Conservation (phyloP, 2,113 vertebrate species). For the Mugil cephalus region DNA sequence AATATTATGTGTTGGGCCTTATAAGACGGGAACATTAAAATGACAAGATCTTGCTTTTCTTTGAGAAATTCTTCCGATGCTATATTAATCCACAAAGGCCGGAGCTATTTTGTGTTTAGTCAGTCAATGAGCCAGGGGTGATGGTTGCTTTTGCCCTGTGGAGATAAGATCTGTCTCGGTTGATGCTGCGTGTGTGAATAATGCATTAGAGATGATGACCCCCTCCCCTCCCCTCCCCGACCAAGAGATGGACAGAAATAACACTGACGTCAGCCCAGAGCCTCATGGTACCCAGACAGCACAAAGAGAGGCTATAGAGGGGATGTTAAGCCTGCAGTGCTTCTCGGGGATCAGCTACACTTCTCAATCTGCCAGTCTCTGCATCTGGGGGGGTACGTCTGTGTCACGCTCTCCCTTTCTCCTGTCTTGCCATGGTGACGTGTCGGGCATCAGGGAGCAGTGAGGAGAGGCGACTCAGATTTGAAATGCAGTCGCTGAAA, state of each 20-base stretch:
- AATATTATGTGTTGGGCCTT: constrained; percentile 46
- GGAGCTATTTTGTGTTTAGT: constrained; percentile 42
- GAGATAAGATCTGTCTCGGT: constrained; percentile 68
- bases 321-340: constrained; percentile 65
- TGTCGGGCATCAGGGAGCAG: constrained; percentile 68
- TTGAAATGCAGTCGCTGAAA: constrained; percentile 33
- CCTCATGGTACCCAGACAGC: constrained; percentile 40
- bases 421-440: constrained; percentile 68
- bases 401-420: constrained; percentile 58
- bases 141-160: constrained; percentile 49
- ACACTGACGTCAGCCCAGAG: constrained; percentile 70
- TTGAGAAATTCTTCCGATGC: constrained; percentile 32
- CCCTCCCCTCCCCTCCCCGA: constrained; percentile 66
- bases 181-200: constrained; percentile 70
- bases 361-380: constrained; percentile 66
- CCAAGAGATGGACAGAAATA: constrained; percentile 76
- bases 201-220: constrained; percentile 76
- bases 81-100: constrained; percentile 15
- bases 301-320: constrained; percentile 51
- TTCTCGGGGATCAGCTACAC: constrained; percentile 72
- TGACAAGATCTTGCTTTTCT: constrained; percentile 29
- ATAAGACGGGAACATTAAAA: constrained; percentile 44
- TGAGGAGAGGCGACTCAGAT: constrained; percentile 40
- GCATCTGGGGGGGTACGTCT: constrained; percentile 36
- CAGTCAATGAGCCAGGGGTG: constrained; percentile 40